A percentile compares a stretch with the other conserved stretches of the same genome.
Conservation (phyloP, 2,797 vertebrate genomes). For the Sciaenops ocellatus region DNA sequence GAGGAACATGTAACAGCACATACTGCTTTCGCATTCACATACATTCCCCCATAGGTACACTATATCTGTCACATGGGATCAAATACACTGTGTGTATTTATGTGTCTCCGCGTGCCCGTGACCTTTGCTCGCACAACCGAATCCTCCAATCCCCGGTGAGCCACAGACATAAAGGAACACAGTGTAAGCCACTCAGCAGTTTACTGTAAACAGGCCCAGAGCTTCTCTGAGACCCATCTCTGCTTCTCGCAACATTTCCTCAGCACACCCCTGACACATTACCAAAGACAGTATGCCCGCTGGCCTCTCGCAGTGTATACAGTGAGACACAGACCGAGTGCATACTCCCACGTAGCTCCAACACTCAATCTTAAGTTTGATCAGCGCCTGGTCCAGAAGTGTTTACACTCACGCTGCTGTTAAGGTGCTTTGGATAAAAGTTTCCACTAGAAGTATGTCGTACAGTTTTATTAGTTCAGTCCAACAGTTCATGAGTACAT, state of each 20-base stretch:
- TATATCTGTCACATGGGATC: slow-evolving; percentile 25
- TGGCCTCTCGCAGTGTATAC: neutral
- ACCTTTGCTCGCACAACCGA: slow-evolving; percentile 51
- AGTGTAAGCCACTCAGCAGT: slow-evolving; percentile 58
- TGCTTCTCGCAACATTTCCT: slow-evolving; percentile 39
- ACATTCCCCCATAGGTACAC: neutral
- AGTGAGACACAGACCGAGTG: slow-evolving; percentile 2
- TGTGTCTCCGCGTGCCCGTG: slow-evolving; percentile 25
- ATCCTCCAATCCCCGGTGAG: slow-evolving; percentile 17
- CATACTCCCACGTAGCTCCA: slow-evolving; percentile 10
- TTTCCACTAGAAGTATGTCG: slow-evolving; percentile 33
- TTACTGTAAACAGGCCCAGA: slow-evolving; percentile 68
- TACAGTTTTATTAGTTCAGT: slow-evolving; percentile 11
- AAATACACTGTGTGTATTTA: slow-evolving; percentile 1
- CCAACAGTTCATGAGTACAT: slow-evolving; percentile 29
- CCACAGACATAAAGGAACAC: slow-evolving; percentile 40
- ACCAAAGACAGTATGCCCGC: slow-evolving; percentile 41
- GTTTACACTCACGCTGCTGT: slow-evolving; percentile 38
- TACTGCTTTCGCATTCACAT: neutral
- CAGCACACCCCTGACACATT: slow-evolving; percentile 30
- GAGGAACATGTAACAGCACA: neutral
- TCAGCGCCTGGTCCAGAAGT: slow-evolving; percentile 7
- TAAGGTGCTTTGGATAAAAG: slow-evolving; percentile 21
- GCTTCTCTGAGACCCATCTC: slow-evolving; percentile 42
- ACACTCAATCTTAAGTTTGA: slow-evolving; percentile 13